Base-by-base conservation (phyloP, 2,797 vertebrate genomes). In the Gymnothorax javanicus region DNA sequence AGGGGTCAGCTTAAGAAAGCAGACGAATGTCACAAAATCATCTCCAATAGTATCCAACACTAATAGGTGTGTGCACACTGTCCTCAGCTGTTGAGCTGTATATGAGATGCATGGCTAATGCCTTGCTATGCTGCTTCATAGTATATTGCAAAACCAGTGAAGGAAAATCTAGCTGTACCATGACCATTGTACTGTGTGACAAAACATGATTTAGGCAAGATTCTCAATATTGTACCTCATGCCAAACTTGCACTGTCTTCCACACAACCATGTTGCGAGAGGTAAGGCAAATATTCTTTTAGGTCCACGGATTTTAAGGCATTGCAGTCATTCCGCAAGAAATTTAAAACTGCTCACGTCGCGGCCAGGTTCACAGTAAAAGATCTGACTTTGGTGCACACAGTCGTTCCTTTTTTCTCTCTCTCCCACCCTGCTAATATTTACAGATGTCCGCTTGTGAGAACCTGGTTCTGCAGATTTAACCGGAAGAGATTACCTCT, bases 401-500 rank as follows among this genome's bases (percentile, higher is more conserved):
- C 69, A 73, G 25, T 73, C 27, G 4, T 17, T 73, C 69, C 69
- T 73, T 73, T 12, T 73, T 12, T 43, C 69, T 27, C 69, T 12
- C 11, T 43, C 69, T 73, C 25, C 25, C 69, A 73, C 3, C 27
- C 69, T 27, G 27, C 52, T 77, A 77, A 17, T 27, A 77, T 77
- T 77, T 7, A 33, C 73, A 77, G 73, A 77, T 77, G 7, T 15
- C 9, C 13, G 0, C n/a, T 56, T 81, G 77, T 81, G 52, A 81
- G 77, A 81, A 56, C 77, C 77, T 15, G 20, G 15, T 81, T 81
- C 52, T 23, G 77, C 17, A 2, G 77, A 81, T 12, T 83, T 27
- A 83, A 83, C 82, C 52, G 82, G 82, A 83, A 59, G 12, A 83
- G 56, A 83, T 83, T 59, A 83, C 58, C 82, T 83, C 13, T 33